A percentile compares a stretch with the other conserved stretches of the same genome.
Conservation (phyloP, 2,888 invertebrate genomes). For the Caenorhabditis doughertyi region DNA sequence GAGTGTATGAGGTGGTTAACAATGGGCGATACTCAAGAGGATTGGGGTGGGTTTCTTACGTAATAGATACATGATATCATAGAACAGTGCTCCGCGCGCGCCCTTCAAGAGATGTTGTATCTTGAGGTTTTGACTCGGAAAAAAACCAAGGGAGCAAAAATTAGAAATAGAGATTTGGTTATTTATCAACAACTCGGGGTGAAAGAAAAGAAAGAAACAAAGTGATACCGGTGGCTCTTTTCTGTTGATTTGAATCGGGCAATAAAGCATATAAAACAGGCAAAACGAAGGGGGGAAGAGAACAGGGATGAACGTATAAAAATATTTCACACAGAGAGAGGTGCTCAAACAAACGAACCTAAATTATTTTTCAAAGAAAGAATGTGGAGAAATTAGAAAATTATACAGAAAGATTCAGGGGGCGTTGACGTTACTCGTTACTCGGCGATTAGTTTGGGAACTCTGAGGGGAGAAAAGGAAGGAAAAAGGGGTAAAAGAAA, state of each 20-base stretch:
- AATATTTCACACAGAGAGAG: not conserved
- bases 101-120: not conserved
- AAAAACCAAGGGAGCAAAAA: not conserved
- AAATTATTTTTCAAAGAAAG: not conserved
- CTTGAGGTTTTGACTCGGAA: not conserved
- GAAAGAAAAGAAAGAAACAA: not conserved
- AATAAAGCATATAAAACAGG: slow-evolving; percentile 12
- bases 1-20: slow-evolving; percentile 18
- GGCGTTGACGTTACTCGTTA: too few relatives aligned
- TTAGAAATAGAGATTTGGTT: not conserved
- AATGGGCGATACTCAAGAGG: slow-evolving; percentile 17
- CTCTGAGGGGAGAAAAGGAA: not conserved
- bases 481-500: not conserved
- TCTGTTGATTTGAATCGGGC: not conserved
- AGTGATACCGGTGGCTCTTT: too few relatives aligned
- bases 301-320: not conserved
- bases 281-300: not conserved
- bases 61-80: slow-evolving; percentile 58
- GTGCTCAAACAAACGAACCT: not conserved
- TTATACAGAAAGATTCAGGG: not conserved
- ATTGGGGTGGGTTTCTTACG: not conserved
- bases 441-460: not conserved
- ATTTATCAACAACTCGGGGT: not conserved
- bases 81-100: not conserved
- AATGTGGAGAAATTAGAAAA: slow-evolving; percentile 1